Base-by-base conservation (phyloP, 1,140 invertebrate genomes). In the Trachymyrmex septentrionalis region DNA sequence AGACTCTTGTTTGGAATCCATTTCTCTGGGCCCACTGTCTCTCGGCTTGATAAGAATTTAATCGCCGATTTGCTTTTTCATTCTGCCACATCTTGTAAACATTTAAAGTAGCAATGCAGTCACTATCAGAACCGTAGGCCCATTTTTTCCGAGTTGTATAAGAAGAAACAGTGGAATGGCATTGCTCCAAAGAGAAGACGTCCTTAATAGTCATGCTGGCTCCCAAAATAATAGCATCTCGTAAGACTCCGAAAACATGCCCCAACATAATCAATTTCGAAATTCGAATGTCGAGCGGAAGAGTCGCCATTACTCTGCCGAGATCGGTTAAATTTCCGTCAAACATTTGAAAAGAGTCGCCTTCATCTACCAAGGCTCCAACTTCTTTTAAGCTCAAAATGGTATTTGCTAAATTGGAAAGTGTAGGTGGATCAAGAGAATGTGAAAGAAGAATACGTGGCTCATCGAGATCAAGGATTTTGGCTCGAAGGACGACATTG, bases 301-400 rank as follows among this genome's bases (percentile, higher is more conserved):
- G 94, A 55, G 94, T 93, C 0, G 97, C 97, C 97, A 99, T 98
- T 0, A 99, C 96, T 59, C 95, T 95, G 0, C 99, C 99, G 82
- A 99, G 95, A 94, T 97, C 97, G 0, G 98, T 99, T 19, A 99
- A 92, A 86, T 99, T 97, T 27, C 99, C 99, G 95, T 99, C 98
- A 61, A 96, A 95, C 14, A 93, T 91, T 66, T 95, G 94, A 87
- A 96, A 95, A 21, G 95, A 85, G 0, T 95, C 96, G 66, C 96
- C 87, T 0, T 95, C 96, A 34, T 96, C 95, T 50, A 97, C 96
- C 6, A 99, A 91, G 0, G 96, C 97, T 5, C 98, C 97, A 14
- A 96, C 97, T 96, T 99, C 98, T 96, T 99, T 99, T 0, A 99
- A 95, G 48, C 96, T 94, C 10, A 99, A 95, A 67, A 99, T 96